Evolutionary conservation across 2,113 vertebrate species (phyloP).

Genomic region (Clarias macrocephalus): DNA sequence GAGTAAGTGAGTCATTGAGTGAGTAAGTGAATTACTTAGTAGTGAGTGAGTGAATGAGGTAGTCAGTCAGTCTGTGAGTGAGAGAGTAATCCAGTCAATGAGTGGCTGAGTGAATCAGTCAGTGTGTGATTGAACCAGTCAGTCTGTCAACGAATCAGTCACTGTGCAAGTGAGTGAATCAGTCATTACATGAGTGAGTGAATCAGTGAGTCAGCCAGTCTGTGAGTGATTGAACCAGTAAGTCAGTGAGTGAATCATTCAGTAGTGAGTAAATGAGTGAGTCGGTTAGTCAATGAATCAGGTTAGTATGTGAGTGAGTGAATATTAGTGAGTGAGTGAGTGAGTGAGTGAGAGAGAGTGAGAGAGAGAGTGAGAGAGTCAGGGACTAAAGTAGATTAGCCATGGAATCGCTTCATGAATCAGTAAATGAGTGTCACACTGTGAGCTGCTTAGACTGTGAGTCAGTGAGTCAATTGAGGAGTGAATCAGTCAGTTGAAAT

Average conservation of each 20-base stretch:
- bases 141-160: too few relatives aligned
- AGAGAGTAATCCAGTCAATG: neutral
- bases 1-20: neutral
- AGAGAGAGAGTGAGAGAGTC: neutral
- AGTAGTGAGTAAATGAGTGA: neutral
- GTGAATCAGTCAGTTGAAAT: neutral
- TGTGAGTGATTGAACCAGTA: neutral
- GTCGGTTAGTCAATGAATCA: too few relatives aligned
- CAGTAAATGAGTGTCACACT: neutral
- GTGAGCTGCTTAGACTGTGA: neutral
- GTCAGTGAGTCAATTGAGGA: neutral
- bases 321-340: neutral
- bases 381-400: too few relatives aligned
- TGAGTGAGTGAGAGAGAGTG: neutral
- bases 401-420: too few relatives aligned
- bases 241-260: neutral
- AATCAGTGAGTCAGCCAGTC: neutral
- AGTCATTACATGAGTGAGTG: neutral
- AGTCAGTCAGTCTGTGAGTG: neutral
- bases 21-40: neutral
- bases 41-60: neutral
- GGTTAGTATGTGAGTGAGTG: neutral
- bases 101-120: neutral
- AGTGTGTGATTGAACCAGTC: neutral
- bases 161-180: too few relatives aligned